These are phyloP conservation scores for Cyanocitta stelleri DNA, from an alignment of 2,113 vertebrate species.

Conservation along the genomic window DNA sequence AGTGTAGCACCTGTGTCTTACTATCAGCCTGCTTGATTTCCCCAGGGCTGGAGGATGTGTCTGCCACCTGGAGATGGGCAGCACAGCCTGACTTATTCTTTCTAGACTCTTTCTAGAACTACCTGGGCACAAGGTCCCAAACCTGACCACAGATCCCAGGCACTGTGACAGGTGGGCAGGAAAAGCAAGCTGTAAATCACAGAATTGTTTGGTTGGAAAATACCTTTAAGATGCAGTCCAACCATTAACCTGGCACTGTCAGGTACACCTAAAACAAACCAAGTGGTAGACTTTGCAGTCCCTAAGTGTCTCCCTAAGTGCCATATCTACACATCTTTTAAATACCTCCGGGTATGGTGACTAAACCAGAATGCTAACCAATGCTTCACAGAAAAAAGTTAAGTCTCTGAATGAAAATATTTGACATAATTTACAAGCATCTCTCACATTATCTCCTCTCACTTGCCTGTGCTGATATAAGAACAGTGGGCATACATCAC, in stretches of 20 bases:
- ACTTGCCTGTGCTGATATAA: background rate
- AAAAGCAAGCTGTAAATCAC: background rate
- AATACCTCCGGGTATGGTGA: background rate
- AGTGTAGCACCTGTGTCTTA: background rate
- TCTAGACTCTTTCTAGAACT: background rate
- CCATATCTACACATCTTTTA: background rate
- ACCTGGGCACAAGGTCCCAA: background rate
- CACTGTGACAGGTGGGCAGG: background rate
- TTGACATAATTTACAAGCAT: background rate
- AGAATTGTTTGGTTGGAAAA: background rate
- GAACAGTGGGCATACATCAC: background rate
- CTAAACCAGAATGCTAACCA: background rate
- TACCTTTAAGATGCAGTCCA: background rate
- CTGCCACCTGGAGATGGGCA: background rate
- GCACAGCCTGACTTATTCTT: background rate
- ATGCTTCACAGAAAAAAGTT: background rate
- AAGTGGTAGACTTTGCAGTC: background rate
- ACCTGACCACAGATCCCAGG: rapidly evolving
- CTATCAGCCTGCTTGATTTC: background rate
- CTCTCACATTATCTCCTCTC: background rate
- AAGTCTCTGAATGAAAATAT: background rate
- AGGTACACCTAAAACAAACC: background rate
- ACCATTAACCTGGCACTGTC: background rate
- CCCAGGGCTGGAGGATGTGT: background rate
- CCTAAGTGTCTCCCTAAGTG: background rate